Conservation (phyloP, 2,113 vertebrate species). For the Bufo bufo region DNA sequence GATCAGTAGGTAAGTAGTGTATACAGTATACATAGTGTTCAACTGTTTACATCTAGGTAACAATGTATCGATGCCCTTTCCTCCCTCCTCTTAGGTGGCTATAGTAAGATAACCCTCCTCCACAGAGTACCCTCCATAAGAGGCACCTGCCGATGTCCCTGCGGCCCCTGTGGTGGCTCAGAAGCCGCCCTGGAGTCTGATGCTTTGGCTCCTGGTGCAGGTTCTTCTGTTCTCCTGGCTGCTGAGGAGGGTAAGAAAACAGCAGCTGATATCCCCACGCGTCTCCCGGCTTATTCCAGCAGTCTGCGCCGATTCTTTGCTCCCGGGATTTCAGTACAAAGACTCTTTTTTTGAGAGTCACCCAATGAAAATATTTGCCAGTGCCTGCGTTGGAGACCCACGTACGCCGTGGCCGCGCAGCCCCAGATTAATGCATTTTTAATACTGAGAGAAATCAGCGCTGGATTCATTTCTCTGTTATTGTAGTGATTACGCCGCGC, state of each 20-base stretch:
- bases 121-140: background rate
- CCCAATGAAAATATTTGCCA: constrained; percentile 50
- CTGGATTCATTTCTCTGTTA: constrained; percentile 11
- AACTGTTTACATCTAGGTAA: too few relatives aligned
- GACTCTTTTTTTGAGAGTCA: constrained; percentile 4
- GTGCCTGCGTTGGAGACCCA: background rate
- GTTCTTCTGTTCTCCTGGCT: background rate
- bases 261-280: background rate
- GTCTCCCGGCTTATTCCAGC: constrained; percentile 12
- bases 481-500: constrained; percentile 7
- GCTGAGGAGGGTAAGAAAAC: constrained; percentile 33
- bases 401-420: background rate
- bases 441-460: constrained; percentile 21
- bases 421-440: constrained; percentile 44
- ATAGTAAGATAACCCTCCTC: too few relatives aligned
- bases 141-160: background rate
- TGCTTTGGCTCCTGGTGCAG: too few relatives aligned
- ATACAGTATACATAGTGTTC: too few relatives aligned
- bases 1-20: too few relatives aligned
- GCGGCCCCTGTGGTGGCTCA: background rate
- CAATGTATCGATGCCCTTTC: too few relatives aligned
- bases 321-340: constrained; percentile 22
- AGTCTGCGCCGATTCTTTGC: background rate
- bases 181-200: too few relatives aligned
- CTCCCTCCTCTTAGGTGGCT: too few relatives aligned